Base-by-base conservation (phyloP, 2,797 vertebrate species). In the Pachyuromys duprasi region DNA sequence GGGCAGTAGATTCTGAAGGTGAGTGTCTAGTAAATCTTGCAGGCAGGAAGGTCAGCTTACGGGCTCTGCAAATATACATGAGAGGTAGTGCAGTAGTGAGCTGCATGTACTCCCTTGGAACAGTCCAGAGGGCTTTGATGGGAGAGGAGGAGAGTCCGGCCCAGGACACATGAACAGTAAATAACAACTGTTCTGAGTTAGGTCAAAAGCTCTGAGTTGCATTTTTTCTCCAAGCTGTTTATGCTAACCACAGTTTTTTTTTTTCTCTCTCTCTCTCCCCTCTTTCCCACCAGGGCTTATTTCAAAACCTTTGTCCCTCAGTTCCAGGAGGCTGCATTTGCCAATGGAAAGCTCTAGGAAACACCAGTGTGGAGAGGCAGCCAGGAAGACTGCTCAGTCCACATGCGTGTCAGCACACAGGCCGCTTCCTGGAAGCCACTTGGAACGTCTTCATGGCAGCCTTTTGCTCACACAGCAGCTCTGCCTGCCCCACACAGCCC, bases 301-400 rank as follows among this genome's bases (percentile, higher is more conserved):
- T 99, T 99, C 99, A 99, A 99, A 99, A 99, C 98, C 87, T 99
- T 99, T 97, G 99, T 99, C 96, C 99, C 99, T 97, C 99, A 99
- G 98, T 99, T 99, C 99, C 99, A 99, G 98, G 99, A 99, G 98
- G 99, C 99, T 89, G 99, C 99, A 0, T 99, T 99, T 98, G 99
- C 99, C 98, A 99, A 99, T 45, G 99, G 99, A 97, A 99, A 99
- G 97, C 99, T 99, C 95, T 99, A 99, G 98, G 96, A 96, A 97
- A 97, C 98, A 98, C 94, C 22, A 2, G 93, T 97, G 92, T 8
- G 36, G 97, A 97, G 97, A 87, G 36, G 89, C 65, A 87, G 91
- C 97, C 94, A 97, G 94, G 97, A 96, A 97, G 93, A 95, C 96
- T 95, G 96, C 98, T 96, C 89, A 24, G 93, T 91, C 97, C 97